Conservation (phyloP, 2,888 invertebrate species). For the Dusona sp. region DNA sequence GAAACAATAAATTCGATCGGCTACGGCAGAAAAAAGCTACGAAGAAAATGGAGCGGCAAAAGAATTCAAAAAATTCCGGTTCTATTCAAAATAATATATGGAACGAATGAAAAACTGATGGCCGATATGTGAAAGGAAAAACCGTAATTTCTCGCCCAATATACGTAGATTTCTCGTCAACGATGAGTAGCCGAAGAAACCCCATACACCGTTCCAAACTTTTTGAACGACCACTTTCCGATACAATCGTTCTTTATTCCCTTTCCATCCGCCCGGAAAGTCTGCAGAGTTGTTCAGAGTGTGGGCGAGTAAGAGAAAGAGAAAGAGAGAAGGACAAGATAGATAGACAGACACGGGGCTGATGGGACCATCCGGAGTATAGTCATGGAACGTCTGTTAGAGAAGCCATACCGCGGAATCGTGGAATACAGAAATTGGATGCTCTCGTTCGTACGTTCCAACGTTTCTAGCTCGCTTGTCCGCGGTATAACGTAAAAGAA, state of each 20-base stretch:
- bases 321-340: slow-evolving; percentile 34
- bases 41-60: slow-evolving; percentile 44
- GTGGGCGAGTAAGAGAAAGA: slow-evolving; percentile 30
- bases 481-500: slow-evolving; percentile 12
- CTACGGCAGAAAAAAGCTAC: slow-evolving; percentile 40
- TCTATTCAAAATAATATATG: neutral
- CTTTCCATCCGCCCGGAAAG: slow-evolving; percentile 40
- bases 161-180: neutral
- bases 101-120: neutral
- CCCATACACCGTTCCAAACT: neutral
- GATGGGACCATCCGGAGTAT: slow-evolving; percentile 45
- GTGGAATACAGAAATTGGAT: slow-evolving; percentile 58
- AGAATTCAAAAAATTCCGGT: slow-evolving; percentile 23
- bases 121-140: neutral
- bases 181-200: neutral
- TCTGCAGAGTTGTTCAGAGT: slow-evolving; percentile 21
- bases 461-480: slow-evolving; percentile 35
- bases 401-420: slow-evolving; percentile 63
- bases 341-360: slow-evolving; percentile 42
- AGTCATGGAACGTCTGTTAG: slow-evolving; percentile 65
- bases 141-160: neutral
- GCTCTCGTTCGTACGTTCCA: slow-evolving; percentile 33
- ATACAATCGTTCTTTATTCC: slow-evolving; percentile 24
- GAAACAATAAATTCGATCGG: slow-evolving; percentile 37
- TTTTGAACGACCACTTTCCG: slow-evolving; percentile 9